These are phyloP conservation scores for Chorisops tibialis DNA, from an alignment of 2,888 invertebrate species.

Conservation along the genomic window DNA sequence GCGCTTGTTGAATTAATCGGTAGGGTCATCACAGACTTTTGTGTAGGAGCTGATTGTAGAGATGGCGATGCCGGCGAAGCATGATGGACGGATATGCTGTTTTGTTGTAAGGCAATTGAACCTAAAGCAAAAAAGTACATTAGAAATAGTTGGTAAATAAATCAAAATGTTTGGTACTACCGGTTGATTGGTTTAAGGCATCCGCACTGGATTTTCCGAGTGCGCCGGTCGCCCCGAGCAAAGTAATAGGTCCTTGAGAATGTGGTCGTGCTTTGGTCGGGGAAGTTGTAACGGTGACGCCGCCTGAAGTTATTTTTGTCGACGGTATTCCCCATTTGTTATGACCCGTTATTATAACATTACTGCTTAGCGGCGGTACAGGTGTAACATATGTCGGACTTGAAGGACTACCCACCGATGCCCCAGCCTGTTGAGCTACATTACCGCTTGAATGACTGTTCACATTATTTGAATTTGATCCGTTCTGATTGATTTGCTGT, in stretches of 20 bases:
- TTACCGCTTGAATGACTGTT: constrained; percentile 45
- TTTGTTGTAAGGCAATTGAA: constrained; percentile 49
- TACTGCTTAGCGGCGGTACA: constrained; percentile 53
- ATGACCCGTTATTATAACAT: constrained; percentile 54
- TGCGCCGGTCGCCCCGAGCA: constrained; percentile 49
- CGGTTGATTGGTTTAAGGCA: constrained; percentile 52
- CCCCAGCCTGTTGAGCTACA: constrained; percentile 43
- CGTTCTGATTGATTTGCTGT: constrained; percentile 66
- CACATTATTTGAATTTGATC: constrained; percentile 42
- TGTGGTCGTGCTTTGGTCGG: constrained; percentile 55
- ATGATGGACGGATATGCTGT: constrained; percentile 51
- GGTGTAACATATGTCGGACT: constrained; percentile 48
- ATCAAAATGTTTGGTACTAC: constrained; percentile 27
- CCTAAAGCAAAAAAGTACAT: constrained; percentile 34
- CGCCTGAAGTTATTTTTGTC: constrained; percentile 54
- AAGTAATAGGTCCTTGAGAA: constrained; percentile 56
- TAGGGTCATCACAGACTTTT: constrained; percentile 51
- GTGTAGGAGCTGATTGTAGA: constrained; percentile 41
- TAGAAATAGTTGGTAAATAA: background rate
- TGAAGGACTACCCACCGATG: constrained; percentile 38
- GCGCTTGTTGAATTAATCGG: constrained; percentile 44
- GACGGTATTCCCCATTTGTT: constrained; percentile 56
- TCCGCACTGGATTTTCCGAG: constrained; percentile 50
- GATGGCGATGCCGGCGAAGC: constrained; percentile 49
- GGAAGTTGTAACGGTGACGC: constrained; percentile 64